These are phyloP conservation scores for Stenodera caucasica DNA, from an alignment of 2,888 invertebrate species.

Conservation along the genomic window DNA sequence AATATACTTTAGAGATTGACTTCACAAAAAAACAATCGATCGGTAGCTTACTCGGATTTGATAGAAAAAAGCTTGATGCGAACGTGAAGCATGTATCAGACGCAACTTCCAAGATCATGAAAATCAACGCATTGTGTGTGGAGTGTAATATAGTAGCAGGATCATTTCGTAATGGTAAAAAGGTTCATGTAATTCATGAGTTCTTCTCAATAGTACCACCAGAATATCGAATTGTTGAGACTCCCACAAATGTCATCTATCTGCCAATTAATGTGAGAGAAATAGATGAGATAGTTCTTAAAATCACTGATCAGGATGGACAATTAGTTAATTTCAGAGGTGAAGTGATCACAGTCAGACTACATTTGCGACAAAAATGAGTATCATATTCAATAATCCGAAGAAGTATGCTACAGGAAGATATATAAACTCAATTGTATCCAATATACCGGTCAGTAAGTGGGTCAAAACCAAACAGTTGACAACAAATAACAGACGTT, in stretches of 20 bases:
- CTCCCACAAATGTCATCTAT: constrained; percentile 45
- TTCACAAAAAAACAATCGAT: constrained; percentile 53
- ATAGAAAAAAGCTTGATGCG: background rate
- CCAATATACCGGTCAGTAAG: too few species aligned
- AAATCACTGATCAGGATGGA: constrained; percentile 42
- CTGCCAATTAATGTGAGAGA: constrained; percentile 39
- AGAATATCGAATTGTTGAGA: constrained; percentile 48
- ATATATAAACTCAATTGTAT: too few species aligned
- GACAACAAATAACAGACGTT: too few species aligned
- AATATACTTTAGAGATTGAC: background rate
- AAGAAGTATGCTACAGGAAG: too few species aligned
- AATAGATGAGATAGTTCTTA: constrained; percentile 31
- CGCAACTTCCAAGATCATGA: constrained; percentile 29
- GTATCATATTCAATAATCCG: background rate
- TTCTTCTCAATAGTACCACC: constrained; percentile 16
- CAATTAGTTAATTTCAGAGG: constrained; percentile 44
- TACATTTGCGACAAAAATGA: background rate
- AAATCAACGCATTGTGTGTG: constrained; percentile 19
- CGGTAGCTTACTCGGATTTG: constrained; percentile 34
- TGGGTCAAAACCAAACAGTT: too few species aligned
- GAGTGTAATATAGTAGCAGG: constrained; percentile 21
- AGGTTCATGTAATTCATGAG: too few species aligned
- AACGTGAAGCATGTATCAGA: constrained; percentile 27
- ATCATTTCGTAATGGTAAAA: constrained; percentile 33
- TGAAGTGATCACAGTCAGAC: constrained; percentile 39